Base-by-base conservation (phyloP, 23 tunicate genomes). In the Ascidia mentula region DNA sequence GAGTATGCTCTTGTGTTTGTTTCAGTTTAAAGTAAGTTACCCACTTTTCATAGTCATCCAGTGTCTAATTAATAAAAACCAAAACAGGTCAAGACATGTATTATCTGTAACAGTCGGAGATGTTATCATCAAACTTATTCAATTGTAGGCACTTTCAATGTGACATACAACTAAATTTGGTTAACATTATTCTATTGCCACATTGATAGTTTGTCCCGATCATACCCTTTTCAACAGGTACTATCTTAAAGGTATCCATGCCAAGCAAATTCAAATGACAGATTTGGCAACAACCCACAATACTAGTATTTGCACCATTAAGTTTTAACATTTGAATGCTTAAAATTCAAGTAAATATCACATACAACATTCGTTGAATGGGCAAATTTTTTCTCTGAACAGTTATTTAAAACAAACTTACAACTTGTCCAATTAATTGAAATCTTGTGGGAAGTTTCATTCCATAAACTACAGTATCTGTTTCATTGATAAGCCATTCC, bases 391-490 rank as follows among this genome's bases (percentile, higher is more conserved):
- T 5, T 53, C 24, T 53, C 12, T 5, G 65, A 3, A 20, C 2
- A 3, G 24, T 20, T 5, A 53, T 6, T 5, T 20, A 53, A 20
- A 20, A 9, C 24, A 12, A 30, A 42, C 85, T 12, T 45, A 82
- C 79, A 18, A 88, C 90, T 81, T 88, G 86, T 5, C 98, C 98
- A 46, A 94, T 94, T 18, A 94, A 89, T 38, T 88, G 94, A 39
- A 94, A 94, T 32, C 98, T 60, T 13, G 98, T 89, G 3, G 98
- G 98, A 15, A 94, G 46, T 40, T 94, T 94, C 94, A 94, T 88
- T 73, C 98, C 98, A 79, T 80, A 94, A 32, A 94, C 89, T 12
- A 77, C 45, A 59, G 69, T 37, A 33, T 70, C 72, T 13, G 82
- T 82, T 40, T 75, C 74, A 91, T 84, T 91, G n/a, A 91, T 84